Base-by-base conservation (phyloP, 2,113 vertebrate species). In the Pedetes capensis region DNA sequence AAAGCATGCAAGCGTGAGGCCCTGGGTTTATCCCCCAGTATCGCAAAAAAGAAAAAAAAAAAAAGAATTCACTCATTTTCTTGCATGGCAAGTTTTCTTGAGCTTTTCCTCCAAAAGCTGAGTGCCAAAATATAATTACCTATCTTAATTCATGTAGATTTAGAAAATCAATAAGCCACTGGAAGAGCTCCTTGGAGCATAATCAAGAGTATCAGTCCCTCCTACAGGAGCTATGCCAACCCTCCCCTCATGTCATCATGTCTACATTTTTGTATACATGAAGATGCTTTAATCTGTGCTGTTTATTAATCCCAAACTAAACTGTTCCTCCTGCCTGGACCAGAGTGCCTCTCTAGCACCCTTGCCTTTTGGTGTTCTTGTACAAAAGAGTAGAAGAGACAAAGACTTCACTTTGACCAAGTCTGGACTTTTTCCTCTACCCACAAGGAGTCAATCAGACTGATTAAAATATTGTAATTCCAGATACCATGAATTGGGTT, bases 401-500 rank as follows among this genome's bases (percentile, higher is more conserved):
- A 78, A 92, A 91, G 37, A 95, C n/a, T 34, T 27, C 32, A 9
- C 10, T 29, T 8, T 79, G 22, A 47, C 29, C 92, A 96, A 89
- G 93, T 87, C 72, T 90, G 53, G 53, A 75, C 55, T 75, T 55
- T 27, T 29, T 90, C 76, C 27, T 95, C 32, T 66, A 42, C 49
- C 85, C 39, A 71, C 27, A 49, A 92, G 64, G 42, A 92, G 90
- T 4, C 27, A 81, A 66, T 87, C 69, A 71, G 17, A 55, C 68
- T 91, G 85, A 96, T 95, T 92, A 89, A 85, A 66, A 95, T 57
- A 72, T 42, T 91, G 20, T 90, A 93, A 88, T 95, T 93, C 61
- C 68, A 98, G 94, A 74, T 49, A 95, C 86, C 92, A 95, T 84
- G 97, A 96, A 94, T 86, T 88, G 91, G 96, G 91, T 90, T 92